Conservation (phyloP, 2,888 invertebrate species). For the Nomada hirtipes region DNA sequence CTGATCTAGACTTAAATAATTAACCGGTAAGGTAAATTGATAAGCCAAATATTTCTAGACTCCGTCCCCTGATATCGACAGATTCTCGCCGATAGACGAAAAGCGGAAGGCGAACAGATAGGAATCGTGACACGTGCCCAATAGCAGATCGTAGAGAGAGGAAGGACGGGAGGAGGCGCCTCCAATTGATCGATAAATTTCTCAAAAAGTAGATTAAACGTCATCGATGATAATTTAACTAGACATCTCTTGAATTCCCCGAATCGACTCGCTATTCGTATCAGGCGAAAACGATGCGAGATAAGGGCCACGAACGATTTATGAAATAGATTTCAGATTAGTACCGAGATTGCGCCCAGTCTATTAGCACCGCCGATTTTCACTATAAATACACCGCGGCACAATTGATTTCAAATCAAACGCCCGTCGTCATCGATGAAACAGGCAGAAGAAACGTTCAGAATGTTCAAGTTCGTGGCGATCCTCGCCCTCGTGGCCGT, state of each 20-base stretch:
- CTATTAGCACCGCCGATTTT: not conserved
- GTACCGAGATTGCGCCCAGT: slow-evolving; percentile 7
- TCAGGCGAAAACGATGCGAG: slow-evolving; percentile 24
- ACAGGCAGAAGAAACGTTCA: not conserved
- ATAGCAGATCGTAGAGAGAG: slow-evolving; percentile 11
- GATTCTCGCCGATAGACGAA: not conserved
- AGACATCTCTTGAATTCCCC: slow-evolving; percentile 43
- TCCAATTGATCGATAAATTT: slow-evolving; percentile 37
- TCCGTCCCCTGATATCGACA: no score
- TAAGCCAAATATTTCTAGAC: not conserved
- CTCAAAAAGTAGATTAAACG: slow-evolving; percentile 48
- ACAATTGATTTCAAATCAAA: not conserved
- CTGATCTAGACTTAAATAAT: not conserved
- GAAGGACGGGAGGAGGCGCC: not conserved
- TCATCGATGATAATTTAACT: slow-evolving; percentile 49
- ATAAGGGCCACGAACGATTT: slow-evolving; percentile 27
- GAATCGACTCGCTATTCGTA: slow-evolving; percentile 11
- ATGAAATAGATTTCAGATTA: slow-evolving; percentile 34
- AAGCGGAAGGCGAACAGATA: not conserved
- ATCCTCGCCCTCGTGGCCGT: slow-evolving; percentile 42
- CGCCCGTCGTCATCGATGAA: not conserved
- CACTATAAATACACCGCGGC: slow-evolving; percentile 42
- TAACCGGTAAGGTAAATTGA: not conserved
- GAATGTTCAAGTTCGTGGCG: slow-evolving; percentile 24
- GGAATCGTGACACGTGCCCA: slow-evolving; percentile 32